Conservation (phyloP, 2,888 invertebrate genomes). For the Brachyopa scutellaris region DNA sequence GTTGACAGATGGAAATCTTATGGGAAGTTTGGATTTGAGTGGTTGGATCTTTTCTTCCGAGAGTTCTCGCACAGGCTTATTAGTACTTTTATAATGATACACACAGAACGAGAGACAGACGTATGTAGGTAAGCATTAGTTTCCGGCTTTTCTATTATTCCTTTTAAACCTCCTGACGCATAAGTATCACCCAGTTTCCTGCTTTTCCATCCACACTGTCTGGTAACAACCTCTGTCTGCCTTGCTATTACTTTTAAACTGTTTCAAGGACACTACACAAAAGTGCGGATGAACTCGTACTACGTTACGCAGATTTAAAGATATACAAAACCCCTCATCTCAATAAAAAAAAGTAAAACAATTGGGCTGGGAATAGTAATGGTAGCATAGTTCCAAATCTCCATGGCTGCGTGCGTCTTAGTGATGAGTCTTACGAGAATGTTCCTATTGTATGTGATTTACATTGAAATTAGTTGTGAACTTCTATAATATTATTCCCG, state of each 20-base stretch:
- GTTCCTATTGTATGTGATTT: slow-evolving; percentile 7
- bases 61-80: too few relatives aligned
- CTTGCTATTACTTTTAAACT: neutral
- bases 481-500: neutral
- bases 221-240: neutral
- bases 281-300: neutral
- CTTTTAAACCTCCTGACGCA: too few relatives aligned
- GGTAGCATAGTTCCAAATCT: too few relatives aligned
- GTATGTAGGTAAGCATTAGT: too few relatives aligned
- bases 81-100: too few relatives aligned
- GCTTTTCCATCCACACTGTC: neutral
- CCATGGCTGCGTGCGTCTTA: neutral
- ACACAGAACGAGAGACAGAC: too few relatives aligned
- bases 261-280: neutral
- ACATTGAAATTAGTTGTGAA: slow-evolving; percentile 27
- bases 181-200: too few relatives aligned
- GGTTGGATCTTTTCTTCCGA: too few relatives aligned
- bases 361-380: neutral
- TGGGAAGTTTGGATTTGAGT: too few relatives aligned
- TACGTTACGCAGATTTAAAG: neutral
- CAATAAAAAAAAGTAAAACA: neutral
- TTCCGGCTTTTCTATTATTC: too few relatives aligned
- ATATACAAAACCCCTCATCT: too few relatives aligned
- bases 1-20: too few relatives aligned
- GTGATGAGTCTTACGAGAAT: neutral